phyloP scores from a whole-genome alignment of 2,797 vertebrate species.

The Halcyon badia region DNA sequence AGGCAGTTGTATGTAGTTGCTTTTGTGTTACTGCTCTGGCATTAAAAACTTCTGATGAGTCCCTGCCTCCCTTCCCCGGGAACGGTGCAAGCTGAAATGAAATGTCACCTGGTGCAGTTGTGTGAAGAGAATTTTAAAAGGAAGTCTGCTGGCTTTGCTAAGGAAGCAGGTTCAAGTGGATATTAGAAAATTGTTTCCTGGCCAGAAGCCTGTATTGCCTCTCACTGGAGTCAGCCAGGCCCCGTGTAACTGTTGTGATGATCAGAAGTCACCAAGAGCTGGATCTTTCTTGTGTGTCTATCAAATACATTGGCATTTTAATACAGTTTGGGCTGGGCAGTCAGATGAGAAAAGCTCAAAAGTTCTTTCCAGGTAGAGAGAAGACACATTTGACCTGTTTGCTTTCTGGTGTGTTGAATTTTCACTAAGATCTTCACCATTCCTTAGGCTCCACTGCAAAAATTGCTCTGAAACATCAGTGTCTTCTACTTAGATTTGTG shows the following conservation, averaged over 20 bases:
- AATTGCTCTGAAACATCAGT: not conserved
- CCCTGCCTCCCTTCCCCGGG: not conserved
- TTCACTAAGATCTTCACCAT: not conserved
- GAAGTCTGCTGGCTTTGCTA: not conserved
- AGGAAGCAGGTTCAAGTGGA: not conserved
- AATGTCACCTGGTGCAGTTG: not conserved
- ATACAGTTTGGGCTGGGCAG: not conserved
- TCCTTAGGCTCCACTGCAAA: not conserved
- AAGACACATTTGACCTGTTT: not conserved
- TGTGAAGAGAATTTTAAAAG: not conserved
- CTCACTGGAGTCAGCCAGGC: fast-evolving
- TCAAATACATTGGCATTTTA: not conserved
- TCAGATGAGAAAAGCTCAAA: not conserved
- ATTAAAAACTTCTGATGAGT: not conserved
- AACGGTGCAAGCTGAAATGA: not conserved
- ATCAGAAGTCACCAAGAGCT: not conserved
- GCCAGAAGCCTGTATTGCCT: not conserved
- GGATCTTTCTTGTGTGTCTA: not conserved
- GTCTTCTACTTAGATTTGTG: not conserved
- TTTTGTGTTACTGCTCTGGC: not conserved
- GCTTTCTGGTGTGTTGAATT: not conserved
- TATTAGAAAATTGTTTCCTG: not conserved
- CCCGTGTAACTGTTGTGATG: not conserved
- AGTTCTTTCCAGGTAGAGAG: not conserved
- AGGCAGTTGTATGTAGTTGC: not conserved